Evolutionary conservation across 2,113 vertebrate species (phyloP), one percentile per base, ranked within the genome.

Genomic region (Myxocyprinus asiaticus): DNA sequence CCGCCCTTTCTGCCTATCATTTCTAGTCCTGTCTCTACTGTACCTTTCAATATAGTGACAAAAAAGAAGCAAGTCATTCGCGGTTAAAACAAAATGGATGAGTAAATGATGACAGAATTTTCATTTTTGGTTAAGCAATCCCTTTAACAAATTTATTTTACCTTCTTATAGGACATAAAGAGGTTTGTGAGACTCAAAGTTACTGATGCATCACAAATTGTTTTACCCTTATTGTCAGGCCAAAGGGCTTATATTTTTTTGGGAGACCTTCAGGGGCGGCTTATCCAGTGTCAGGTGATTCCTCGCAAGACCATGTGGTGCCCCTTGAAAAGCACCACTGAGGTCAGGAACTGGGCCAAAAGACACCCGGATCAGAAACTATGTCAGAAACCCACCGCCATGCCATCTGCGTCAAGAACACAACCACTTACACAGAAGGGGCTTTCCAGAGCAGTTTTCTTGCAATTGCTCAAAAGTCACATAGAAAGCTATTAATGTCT

Each of bases 251-350:
- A 63, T 6, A 15, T 63, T 74, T 71, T n/a, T 73, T 61, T 12
- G 48, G 45, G 69, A 12, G 50, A 53, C 51, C 11, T 1, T 70
- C 67, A 67, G 66, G 72, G 80, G n/a, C 55, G 22, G 84, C 87
- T 94, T 93, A 95, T 94, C 93, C 89, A 63, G 83, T 56, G 50
- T 93, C 93, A 94, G 91, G 91, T 94, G 95, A 92, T 87, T 89
- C 81, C 90, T 95, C 92, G 94, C 90, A 93, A 94, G 94, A 87
- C 88, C 83, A 82, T 81, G 86, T 89, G 83, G 80, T 56, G n/a
- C 85, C 85, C 76, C 71, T 80, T 68, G 87, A 33, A 62, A 74
- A 9, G 11, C 11, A 4, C 58, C 79, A 14, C 81, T 62, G 73
- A 72, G 80, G 73, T 10, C 59, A 74, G 61, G 48, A 85, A 87